Evolutionary conservation across 1,140 invertebrate species (phyloP), one percentile per base, ranked within the genome.

Genomic region (Dendroctonus ponderosae): DNA sequence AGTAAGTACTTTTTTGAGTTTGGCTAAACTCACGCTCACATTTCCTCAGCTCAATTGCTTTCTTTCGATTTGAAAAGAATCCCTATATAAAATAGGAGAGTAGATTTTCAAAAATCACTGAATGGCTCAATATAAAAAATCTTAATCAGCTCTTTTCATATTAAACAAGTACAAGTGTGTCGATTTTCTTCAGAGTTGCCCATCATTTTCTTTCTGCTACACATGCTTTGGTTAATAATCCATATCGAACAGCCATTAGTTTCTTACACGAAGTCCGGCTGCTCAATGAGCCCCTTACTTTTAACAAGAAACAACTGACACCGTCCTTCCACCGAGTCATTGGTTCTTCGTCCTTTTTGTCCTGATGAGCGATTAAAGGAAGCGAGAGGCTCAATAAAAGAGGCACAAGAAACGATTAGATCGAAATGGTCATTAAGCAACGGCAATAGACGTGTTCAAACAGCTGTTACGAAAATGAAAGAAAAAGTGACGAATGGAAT

Each of bases 271-370:
- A n/a, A 12, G 14, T 37, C 9, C 37, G 6, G 14, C 37, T 52
- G 50, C 50, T 26, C 50, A 52, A 52, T 52, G 50, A 12, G 50
- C 50, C 50, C 50, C 50, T 52, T 52, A 11, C 14, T 48, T 6
- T 26, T 52, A 52, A 52, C 50, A n/a, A 52, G 50, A 52, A 12
- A 52, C 50, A 48, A 48, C 50, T n/a, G 50, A 14, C 50, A 26
- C 14, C n/a, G 26, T 26, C 26, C 26, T 26, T 26, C 26, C 26
- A 26, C 26, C 26, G 26, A 26, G 26, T 26, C 26, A 26, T 46
- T 52, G 50, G 50, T 52, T 26, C n/a, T 52, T 52, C n/a, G 15
- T 12, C n/a, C 50, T 52, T 52, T 52, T 52, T 52, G n/a, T 9
- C 50, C 50, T 14, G 9, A 9, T 26, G n/a, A 26, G 50, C 8